phyloP scores from a whole-genome alignment of 2,113 vertebrate genomes.

The Phrynosoma blainvillii region DNA sequence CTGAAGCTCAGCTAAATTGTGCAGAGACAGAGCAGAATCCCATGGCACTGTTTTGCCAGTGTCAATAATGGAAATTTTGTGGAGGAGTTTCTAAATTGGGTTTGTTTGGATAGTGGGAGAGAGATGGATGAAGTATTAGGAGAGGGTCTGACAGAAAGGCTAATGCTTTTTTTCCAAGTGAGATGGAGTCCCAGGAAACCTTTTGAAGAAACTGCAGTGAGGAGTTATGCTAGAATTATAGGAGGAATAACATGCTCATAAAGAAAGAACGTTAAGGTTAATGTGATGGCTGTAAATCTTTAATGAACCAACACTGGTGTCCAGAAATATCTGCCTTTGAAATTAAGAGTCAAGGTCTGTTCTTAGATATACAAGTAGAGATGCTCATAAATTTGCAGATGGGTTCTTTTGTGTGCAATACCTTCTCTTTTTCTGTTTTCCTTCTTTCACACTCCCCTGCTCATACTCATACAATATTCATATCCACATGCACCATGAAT shows the following conservation, averaged over 20 bases:
- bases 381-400: neutral
- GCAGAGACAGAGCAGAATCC: neutral
- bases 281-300: slow-evolving; percentile 26
- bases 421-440: neutral
- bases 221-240: slow-evolving; percentile 14
- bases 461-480: neutral
- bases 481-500: neutral
- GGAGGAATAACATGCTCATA: slow-evolving; percentile 20
- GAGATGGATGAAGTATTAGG: neutral
- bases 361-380: slow-evolving; percentile 21
- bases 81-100: neutral
- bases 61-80: neutral
- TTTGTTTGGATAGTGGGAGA: neutral
- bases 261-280: slow-evolving; percentile 30
- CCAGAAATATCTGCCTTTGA: slow-evolving; percentile 32
- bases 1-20: neutral
- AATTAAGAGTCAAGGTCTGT: slow-evolving; percentile 33
- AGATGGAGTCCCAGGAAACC: neutral
- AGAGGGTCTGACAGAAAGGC: neutral
- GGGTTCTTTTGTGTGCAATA: neutral
- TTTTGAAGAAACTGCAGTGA: neutral
- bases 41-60: neutral
- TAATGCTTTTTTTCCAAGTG: neutral
- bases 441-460: neutral
- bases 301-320: slow-evolving; percentile 17